A percentile compares a stretch with the other conserved stretches of the same genome.
Conservation (phyloP, 2,797 vertebrate genomes). For the Argyrosomus regius region DNA sequence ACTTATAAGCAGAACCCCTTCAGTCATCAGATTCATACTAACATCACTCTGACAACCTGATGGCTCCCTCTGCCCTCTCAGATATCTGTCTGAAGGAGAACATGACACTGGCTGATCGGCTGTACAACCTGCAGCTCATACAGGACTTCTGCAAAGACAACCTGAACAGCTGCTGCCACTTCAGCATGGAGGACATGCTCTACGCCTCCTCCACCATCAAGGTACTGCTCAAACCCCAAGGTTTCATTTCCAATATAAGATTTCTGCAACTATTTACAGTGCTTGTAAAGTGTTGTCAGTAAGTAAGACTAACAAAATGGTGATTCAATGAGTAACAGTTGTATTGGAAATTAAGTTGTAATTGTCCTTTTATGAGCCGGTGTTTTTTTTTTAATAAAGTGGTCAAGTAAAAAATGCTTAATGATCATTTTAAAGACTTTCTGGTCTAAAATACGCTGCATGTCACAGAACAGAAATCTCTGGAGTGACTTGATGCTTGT, state of each 20-base stretch:
- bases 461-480: neutral
- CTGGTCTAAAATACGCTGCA: neutral
- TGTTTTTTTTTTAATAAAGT: too few relatives aligned
- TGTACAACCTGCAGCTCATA: constrained; percentile 96
- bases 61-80: constrained; percentile 75
- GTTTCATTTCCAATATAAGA: neutral
- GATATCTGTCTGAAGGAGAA: constrained; percentile 97
- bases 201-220: constrained; percentile 95
- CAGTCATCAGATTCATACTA: neutral
- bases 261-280: neutral
- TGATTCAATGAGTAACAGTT: neutral
- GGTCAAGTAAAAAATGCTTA: too few relatives aligned
- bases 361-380: too few relatives aligned
- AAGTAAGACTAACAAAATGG: neutral
- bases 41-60: constrained; percentile 14
- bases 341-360: neutral
- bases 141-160: constrained; percentile 97
- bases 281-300: neutral
- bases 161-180: constrained; percentile 95
- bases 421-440: neutral
- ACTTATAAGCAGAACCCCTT: neutral
- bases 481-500: constrained; percentile 1
- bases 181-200: constrained; percentile 97
- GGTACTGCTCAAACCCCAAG: constrained; percentile 80
- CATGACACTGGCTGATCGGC: constrained; percentile 94